These are phyloP conservation scores for Pachycephala philippinensis DNA, from an alignment of 2,113 vertebrate genomes.

Conservation along the genomic window DNA sequence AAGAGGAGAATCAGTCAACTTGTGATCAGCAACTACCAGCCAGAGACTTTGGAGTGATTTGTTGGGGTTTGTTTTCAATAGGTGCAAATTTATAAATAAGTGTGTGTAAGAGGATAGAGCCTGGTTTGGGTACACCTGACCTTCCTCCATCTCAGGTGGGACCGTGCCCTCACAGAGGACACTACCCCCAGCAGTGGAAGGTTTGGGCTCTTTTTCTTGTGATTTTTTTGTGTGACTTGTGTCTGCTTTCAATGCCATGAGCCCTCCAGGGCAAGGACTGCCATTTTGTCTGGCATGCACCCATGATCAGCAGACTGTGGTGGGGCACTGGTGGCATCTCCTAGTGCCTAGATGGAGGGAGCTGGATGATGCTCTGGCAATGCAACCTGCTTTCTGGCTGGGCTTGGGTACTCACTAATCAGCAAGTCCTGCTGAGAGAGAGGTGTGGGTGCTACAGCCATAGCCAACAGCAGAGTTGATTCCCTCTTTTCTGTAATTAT, in stretches of 20 bases:
- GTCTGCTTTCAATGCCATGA: not conserved
- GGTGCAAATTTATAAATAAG: not conserved
- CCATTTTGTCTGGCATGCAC: rapidly evolving
- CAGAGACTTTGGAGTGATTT: not conserved
- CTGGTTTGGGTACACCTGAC: not conserved
- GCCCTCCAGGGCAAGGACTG: not conserved
- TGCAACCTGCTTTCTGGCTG: rapidly evolving
- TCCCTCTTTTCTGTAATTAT: not conserved
- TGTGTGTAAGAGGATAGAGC: not conserved
- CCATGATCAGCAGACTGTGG: rapidly evolving
- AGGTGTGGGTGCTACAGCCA: not conserved
- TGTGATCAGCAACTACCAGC: not conserved
- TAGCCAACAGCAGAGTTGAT: not conserved
- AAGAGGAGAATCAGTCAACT: not conserved
- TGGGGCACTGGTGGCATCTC: not conserved
- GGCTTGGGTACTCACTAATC: not conserved
- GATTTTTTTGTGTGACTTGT: not conserved
- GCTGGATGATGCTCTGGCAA: not conserved
- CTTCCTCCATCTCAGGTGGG: not conserved
- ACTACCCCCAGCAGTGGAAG: not conserved
- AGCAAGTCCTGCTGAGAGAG: not conserved
- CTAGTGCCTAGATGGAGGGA: not conserved
- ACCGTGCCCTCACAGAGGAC: not conserved
- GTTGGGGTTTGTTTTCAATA: not conserved
- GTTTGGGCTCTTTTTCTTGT: not conserved